Base-by-base conservation (phyloP, 2,113 vertebrate species). In the Pluvianellus socialis region DNA sequence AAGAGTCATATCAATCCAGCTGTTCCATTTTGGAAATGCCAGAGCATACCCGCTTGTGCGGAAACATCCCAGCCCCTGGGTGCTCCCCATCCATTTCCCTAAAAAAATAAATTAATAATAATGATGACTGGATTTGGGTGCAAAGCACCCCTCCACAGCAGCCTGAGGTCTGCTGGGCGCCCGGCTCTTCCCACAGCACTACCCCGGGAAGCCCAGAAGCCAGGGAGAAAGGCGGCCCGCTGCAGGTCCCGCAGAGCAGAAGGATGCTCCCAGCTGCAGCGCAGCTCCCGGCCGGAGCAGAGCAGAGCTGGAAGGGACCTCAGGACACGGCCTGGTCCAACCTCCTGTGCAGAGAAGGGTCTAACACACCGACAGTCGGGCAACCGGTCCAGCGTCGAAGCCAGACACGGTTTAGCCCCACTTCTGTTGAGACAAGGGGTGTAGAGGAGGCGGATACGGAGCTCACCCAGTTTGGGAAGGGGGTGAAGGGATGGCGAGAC, bases 301-400 rank as follows among this genome's bases (percentile, higher is more conserved):
- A 35, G 7, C 30, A 2, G 28, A 42, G 38, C 50, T 68, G 53
- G 55, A 26, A 26, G 12, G 12, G 19, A 16, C n/a, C 23, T 75
- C 56, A 40, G 52, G 44, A 53, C n/a, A 17, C 7, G 0, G 0
- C 4, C 70, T 26, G 2, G 17, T 5, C 53, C 33, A 59, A 14
- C 49, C 42, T 23, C 14, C 63, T 7, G 40, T 33, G 68, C 63
- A 49, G 18, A 33, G 38, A 23, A 4, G 19, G 18, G 5, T 17
- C 47, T 40, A 28, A n/a, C 53, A 35, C 1, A 3, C 6, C 11
- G 12, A 7, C 9, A 33, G 23, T 1, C 3, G 3, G 28, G 58
- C 49, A 88, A 28, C 7, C 27, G 26, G 23, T 14, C 63, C 42
- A 12, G 61, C 68, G 61, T 7, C 8, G 4, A 20, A 75, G n/a